Evolutionary conservation across 2,888 invertebrate species (phyloP).

Genomic region (Drepana falcataria): DNA sequence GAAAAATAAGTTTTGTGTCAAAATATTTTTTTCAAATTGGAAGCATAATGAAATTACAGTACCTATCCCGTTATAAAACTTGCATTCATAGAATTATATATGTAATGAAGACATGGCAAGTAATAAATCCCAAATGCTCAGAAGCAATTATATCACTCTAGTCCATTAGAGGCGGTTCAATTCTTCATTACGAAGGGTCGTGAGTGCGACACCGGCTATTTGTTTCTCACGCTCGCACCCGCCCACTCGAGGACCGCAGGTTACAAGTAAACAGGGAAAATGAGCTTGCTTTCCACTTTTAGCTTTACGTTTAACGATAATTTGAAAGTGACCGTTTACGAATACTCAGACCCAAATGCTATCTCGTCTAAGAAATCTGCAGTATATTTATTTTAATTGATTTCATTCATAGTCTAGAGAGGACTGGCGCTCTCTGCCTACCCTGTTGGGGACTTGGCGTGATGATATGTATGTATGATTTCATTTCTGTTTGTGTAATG

Average conservation of each 20-base stretch:
- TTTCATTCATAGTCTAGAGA: too few species aligned
- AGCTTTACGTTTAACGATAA: background rate
- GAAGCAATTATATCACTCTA: slow-evolving; percentile 46
- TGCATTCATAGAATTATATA: slow-evolving; percentile 8
- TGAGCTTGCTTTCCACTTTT: slow-evolving; percentile 20
- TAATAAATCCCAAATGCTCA: slow-evolving; percentile 44
- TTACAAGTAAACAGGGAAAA: slow-evolving; percentile 40
- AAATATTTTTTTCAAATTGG: too few species aligned
- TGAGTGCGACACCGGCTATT: slow-evolving; percentile 59
- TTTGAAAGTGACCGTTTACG: background rate
- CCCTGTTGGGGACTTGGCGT: too few species aligned
- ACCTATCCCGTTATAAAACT: background rate
- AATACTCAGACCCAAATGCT: background rate
- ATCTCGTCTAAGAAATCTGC: background rate
- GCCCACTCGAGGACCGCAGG: slow-evolving; percentile 48
- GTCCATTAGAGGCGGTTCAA: slow-evolving; percentile 33
- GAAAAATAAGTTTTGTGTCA: too few species aligned
- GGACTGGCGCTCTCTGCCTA: too few species aligned
- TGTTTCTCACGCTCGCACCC: slow-evolving; percentile 74
- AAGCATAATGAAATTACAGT: too few species aligned
- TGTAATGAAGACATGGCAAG: slow-evolving; percentile 26
- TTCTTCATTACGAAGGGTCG: slow-evolving; percentile 39
- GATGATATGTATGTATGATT: too few species aligned
- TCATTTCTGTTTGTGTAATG: too few species aligned
- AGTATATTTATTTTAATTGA: too few species aligned